Base-by-base conservation (phyloP, 2,888 invertebrate genomes). In the Heteromyza rotundicornis region DNA sequence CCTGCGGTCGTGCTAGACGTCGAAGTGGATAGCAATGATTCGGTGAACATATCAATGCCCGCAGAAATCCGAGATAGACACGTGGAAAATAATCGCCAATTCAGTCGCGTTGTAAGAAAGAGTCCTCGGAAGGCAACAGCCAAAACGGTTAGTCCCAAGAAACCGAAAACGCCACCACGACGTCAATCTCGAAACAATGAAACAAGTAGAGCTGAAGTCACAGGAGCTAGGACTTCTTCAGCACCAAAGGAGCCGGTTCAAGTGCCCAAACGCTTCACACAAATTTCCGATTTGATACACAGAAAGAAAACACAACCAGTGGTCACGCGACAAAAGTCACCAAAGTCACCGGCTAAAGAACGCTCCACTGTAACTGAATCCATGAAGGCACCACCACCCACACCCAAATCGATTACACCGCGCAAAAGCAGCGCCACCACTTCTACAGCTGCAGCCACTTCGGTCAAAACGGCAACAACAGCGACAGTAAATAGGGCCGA, bases 241-340 rank as follows among this genome's bases (percentile, higher is more conserved):
- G 20, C 12, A 1, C 3, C 20, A 50, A 49, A 16, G 17, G 52
- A 23, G 20, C 35, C 2, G 57, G 60, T 7, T n/a, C 53, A 2
- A 51, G 32, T 17, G 53, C 64, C 5, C 49, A 52, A 7, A 27
- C 72, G 77, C 10, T 81, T 80, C 50, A 80, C 81, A 0, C 70
- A 74, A 64, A 77, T 81, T 27, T 74, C 76, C 0, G 80, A 80
- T 23, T 66, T 80, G 32, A 71, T 80, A 8, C 67, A 60, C 50
- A 70, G 68, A 16, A 27, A 17, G 1, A 27, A 14, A 32, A 8
- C 16, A 27, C 20, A 17, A 24, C 12, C 24, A n/a, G 23, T 2
- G 27, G 23, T 17, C 20, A 16, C 17, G 7, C 12, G 20, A 23
- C n/a, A n/a, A n/a, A n/a, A 27, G 20, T 47, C 22, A 14, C 40